Base-by-base conservation (phyloP, 2,888 invertebrate genomes). In the Catocala fraxini region DNA sequence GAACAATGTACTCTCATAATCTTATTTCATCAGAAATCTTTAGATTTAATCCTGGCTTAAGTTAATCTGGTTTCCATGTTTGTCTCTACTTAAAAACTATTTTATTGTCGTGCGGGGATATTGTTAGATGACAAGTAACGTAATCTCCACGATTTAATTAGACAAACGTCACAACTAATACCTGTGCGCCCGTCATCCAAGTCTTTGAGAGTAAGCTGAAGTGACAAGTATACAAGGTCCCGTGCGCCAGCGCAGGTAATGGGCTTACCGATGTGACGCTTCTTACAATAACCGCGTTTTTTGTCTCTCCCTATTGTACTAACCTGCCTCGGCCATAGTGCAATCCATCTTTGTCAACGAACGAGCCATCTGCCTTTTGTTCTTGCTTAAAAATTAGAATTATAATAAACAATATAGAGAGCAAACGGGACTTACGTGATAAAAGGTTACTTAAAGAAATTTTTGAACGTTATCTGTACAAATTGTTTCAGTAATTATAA, bases 311-410 rank as follows among this genome's bases (percentile, higher is more conserved):
- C 83, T 79, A 85, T 90, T 91, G 90, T 89, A 77, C 69, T 70
- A 80, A 82, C 85, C 82, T 86, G 84, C 76, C 76, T 78, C 71
- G 76, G 80, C 71, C 72, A 79, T 82, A 79, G 75, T 71, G 82
- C 89, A 79, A 92, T 93, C 84, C 81, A 85, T 93, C 93, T 87
- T 89, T 91, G 93, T 93, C 93, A 87, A 77, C 81, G 80, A 74
- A 77, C 66, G 57, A 78, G 76, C 82, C 88, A 90, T 86, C 87
- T 88, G 89, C 83, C 81, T 78, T 82, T 91, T 92, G 91, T 93
- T 91, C 90, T 88, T 92, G 90, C 80, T 87, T 83, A 91, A 84
- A 90, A 91, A 91, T 93, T 92, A 86, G 86, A 91, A 92, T 93
- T 82, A 86, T 85, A 88, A 88, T 89, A 83, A 84, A 87, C 86